Percentiles rank a stretch among this genome's conserved stretches.
These are phyloP conservation scores for Lonchura striata DNA, from an alignment of 2,113 vertebrate species.

Conservation along the genomic window DNA sequence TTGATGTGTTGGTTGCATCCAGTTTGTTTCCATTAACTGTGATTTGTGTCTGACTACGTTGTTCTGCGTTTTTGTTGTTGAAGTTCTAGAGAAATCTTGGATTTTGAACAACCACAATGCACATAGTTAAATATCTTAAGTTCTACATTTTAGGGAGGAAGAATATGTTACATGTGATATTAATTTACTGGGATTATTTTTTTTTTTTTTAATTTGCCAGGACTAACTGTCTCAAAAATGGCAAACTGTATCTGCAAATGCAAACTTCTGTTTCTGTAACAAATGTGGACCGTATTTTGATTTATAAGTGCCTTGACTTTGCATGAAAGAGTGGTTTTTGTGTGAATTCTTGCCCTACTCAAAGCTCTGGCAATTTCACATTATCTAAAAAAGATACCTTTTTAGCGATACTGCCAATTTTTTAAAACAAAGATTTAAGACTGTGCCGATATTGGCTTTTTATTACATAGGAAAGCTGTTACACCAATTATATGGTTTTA, in stretches of 20 bases:
- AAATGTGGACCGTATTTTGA: not conserved
- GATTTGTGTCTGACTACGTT: not conserved
- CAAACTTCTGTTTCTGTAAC: not conserved
- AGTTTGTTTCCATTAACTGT: not conserved
- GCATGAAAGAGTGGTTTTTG: not conserved
- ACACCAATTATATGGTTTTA: not conserved
- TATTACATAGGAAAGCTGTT: not conserved
- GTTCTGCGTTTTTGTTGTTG: not conserved
- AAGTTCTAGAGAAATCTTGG: not conserved
- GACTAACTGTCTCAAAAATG: not conserved
- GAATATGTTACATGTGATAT: not conserved
- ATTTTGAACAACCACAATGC: not conserved
- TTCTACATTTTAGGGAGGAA: not conserved
- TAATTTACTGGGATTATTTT: not conserved
- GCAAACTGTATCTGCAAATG: not conserved
- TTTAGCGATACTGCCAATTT: not conserved
- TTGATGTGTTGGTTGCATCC: not conserved
- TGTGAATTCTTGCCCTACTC: not conserved
- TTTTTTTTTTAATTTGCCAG: not conserved
- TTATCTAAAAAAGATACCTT: not conserved
- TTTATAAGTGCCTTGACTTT: not conserved
- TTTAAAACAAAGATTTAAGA: not conserved
- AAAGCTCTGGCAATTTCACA: not conserved
- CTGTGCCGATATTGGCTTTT: not conserved
- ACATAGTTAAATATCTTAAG: not conserved